Evolutionary conservation across 2,888 invertebrate genomes (phyloP).

Genomic region (Dichetophora obliterata): DNA sequence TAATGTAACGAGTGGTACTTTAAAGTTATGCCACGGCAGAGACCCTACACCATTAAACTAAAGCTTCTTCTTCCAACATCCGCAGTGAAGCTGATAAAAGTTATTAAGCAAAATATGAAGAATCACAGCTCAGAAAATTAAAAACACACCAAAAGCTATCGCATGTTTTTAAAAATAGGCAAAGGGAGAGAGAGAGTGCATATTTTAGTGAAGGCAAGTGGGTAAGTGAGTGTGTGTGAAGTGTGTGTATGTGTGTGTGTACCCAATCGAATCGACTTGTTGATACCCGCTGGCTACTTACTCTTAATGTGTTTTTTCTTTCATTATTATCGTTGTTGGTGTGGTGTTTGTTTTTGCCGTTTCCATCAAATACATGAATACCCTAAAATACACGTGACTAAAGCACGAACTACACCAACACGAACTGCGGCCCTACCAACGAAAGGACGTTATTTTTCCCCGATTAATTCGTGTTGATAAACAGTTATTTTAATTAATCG

Average conservation of each 20-base stretch:
- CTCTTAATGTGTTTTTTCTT: not conserved
- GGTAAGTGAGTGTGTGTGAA: not conserved
- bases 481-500: conserved; percentile 61
- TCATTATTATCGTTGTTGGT: not conserved
- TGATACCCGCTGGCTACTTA: conserved; percentile 12
- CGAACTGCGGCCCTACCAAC: not conserved
- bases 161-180: not conserved
- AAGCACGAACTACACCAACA: not conserved
- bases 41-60: not conserved
- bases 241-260: not conserved
- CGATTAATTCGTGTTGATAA: conserved; percentile 30
- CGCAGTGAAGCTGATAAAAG: not conserved
- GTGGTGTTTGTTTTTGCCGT: not conserved
- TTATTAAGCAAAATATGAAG: not conserved
- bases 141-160: too few species aligned
- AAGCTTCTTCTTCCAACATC: too few species aligned
- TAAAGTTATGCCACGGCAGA: too few species aligned
- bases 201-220: not conserved
- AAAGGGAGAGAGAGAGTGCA: not conserved
- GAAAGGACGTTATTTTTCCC: not conserved
- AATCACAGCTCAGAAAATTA: conserved; percentile 7
- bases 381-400: not conserved
- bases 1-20: not conserved
- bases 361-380: not conserved
- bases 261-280: not conserved